Base-by-base conservation (phyloP, 1,140 invertebrate species). In the Drosophila miranda region DNA sequence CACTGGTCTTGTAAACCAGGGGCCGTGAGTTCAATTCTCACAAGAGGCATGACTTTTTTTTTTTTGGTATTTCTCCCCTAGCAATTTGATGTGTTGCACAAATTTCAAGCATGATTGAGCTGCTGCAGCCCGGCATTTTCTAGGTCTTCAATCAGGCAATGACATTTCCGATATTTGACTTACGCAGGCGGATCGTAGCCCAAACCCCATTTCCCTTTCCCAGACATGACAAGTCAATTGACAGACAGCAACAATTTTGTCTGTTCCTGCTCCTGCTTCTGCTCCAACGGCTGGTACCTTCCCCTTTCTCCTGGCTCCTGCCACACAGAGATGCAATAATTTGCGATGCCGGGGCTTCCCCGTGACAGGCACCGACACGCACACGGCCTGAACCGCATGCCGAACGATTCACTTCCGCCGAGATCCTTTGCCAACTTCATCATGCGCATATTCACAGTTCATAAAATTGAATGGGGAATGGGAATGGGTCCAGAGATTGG, bases 1-100 rank as follows among this genome's bases (percentile, higher is more conserved):
- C 95, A 96, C 95, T 96, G 95, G 95, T 96, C 95, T 96, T 95
- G 95, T 96, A 96, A 96, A 96, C 95, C 95, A 96, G 95, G 94
- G 95, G 95, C 95, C 95, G 95, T 95, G 95, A 96, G 95, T 96
- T 96, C 95, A 94, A 96, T 94, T 94, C 95, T 96, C 95, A 95
- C 94, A 94, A 94, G 94, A 94, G 94, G 94, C 94, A 94, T 30
- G 8, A 19, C 19, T 43, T 23, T 30, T 30, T 23, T 30, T 30
- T 34, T 23, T 45, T 54, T 11, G 54, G 0, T 16, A n/a, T 13
- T 38, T 38, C 6, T 7, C 42, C 26, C 8, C 9, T 19, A 52
- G 38, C 26, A 54, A 28, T 61, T 60, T 21, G 8, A n/a, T n/a
- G 46, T 66, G 44, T 57, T 14, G 45, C 23, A 38, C 70, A 67